A percentile compares a stretch with the other conserved stretches of the same genome.
Conservation (phyloP, 1,140 invertebrate species). For the Steinernema feltiae region DNA sequence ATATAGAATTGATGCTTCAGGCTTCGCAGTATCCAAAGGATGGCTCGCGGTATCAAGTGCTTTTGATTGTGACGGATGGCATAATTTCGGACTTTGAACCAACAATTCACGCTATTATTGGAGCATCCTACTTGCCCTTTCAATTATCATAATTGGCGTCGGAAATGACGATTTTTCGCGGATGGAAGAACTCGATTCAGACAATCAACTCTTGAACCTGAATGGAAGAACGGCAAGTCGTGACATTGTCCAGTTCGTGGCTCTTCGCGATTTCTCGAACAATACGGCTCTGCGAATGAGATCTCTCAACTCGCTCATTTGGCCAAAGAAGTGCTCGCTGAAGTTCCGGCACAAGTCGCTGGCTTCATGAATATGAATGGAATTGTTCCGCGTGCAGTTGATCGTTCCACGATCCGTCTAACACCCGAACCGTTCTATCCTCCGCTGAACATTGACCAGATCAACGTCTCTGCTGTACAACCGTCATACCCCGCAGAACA, state of each 20-base stretch:
- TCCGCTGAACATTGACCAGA: not conserved
- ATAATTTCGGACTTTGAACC: constrained; percentile 67
- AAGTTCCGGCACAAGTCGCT: constrained; percentile 50
- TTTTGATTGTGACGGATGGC: constrained; percentile 69
- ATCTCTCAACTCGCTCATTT: constrained; percentile 55
- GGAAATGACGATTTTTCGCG: constrained; percentile 65
- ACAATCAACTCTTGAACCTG: constrained; percentile 62
- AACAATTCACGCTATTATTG: constrained; percentile 64
- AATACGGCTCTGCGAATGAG: constrained; percentile 43
- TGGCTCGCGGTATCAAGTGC: constrained; percentile 66
- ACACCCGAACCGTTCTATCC: not conserved
- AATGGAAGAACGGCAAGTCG: constrained; percentile 61
- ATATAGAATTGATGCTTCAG: not conserved
- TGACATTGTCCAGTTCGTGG: constrained; percentile 62
- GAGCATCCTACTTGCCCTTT: constrained; percentile 65
- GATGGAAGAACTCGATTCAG: constrained; percentile 60
- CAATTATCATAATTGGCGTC: constrained; percentile 67
- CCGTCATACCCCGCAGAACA: not conserved
- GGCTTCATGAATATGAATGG: constrained; percentile 49
- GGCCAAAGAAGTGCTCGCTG: constrained; percentile 66
- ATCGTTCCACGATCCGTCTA: not conserved
- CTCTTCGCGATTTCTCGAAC: not conserved
- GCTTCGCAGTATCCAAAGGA: constrained; percentile 26
- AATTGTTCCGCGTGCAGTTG: constrained; percentile 59
- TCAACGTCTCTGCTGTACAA: not conserved